Evolutionary conservation across 2,113 vertebrate species (phyloP).

Genomic region (Sceloporus undulatus): DNA sequence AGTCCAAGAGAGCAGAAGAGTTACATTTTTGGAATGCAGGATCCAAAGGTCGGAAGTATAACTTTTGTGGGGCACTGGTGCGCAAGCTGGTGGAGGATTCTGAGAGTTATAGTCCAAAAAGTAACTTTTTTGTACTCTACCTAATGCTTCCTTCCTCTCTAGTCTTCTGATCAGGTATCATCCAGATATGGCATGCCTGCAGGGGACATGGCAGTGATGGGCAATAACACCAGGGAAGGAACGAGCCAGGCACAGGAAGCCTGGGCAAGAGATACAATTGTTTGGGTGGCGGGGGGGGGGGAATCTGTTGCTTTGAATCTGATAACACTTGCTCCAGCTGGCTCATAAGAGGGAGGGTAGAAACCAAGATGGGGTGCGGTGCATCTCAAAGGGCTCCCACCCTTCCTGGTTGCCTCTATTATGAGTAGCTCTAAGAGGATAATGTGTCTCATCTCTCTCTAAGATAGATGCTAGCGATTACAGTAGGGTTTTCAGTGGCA

Average conservation of each 20-base stretch:
- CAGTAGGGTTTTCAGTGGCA: neutral
- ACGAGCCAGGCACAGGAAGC: neutral
- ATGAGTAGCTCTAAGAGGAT: neutral
- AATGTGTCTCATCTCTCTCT: neutral
- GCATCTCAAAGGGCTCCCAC: neutral
- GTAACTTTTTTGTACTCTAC: too few relatives aligned
- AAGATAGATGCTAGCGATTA: neutral
- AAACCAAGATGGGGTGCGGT: neutral
- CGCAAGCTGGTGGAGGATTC: too few relatives aligned
- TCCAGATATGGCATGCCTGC: neutral
- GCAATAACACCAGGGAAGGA: too few relatives aligned
- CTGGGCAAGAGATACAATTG: neutral
- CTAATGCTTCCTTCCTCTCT: neutral
- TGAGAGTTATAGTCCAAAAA: too few relatives aligned
- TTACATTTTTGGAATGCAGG: too few relatives aligned
- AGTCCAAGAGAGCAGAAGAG: too few relatives aligned
- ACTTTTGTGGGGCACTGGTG: too few relatives aligned
- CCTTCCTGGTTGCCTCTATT: neutral
- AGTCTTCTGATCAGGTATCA: neutral
- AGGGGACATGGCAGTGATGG: neutral
- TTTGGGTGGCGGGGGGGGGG: neutral
- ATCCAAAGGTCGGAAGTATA: too few relatives aligned
- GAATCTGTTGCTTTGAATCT: neutral
- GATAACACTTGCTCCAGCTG: neutral
- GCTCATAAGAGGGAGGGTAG: too few relatives aligned